These are phyloP conservation scores for Dysmachus trigonus DNA, from an alignment of 2,888 invertebrate genomes.

Conservation along the genomic window DNA sequence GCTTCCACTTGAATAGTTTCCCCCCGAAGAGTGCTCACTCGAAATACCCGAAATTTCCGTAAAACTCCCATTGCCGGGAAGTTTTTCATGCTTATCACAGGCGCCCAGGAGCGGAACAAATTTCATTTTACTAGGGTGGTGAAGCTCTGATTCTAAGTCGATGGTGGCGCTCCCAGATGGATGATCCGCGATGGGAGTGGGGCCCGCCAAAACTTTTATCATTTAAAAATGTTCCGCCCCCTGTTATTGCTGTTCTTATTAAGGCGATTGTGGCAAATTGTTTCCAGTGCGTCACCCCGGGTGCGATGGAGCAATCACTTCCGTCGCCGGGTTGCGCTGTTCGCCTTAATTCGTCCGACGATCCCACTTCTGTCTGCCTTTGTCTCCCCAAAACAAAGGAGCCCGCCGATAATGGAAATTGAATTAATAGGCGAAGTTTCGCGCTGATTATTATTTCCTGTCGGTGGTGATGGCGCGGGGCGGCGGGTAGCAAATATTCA, in stretches of 20 bases:
- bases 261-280: conserved; percentile 45
- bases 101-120: conserved; percentile 12
- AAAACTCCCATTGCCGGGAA: conserved; percentile 20
- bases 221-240: conserved; percentile 36
- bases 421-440: conserved; percentile 34
- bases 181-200: conserved; percentile 18
- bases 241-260: conserved; percentile 47
- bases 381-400: conserved; percentile 1
- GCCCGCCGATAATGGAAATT: conserved; percentile 25
- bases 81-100: conserved; percentile 27
- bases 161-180: conserved; percentile 1
- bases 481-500: neutral
- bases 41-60: conserved; percentile 25
- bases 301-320: conserved; percentile 14
- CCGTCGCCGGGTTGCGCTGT: too few relatives aligned
- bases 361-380: neutral
- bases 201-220: conserved; percentile 25
- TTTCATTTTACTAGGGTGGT: conserved; percentile 21
- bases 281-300: conserved; percentile 25
- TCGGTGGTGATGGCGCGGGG: neutral
- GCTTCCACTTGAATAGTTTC: conserved; percentile 24
- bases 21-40: neutral
- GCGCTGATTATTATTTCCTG: conserved; percentile 4
- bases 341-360: neutral
- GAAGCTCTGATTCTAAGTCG: conserved; percentile 20